Evolutionary conservation across 64 coral and sea anemone species (phyloP).

Genomic region (Dendronephthya gigantea): DNA sequence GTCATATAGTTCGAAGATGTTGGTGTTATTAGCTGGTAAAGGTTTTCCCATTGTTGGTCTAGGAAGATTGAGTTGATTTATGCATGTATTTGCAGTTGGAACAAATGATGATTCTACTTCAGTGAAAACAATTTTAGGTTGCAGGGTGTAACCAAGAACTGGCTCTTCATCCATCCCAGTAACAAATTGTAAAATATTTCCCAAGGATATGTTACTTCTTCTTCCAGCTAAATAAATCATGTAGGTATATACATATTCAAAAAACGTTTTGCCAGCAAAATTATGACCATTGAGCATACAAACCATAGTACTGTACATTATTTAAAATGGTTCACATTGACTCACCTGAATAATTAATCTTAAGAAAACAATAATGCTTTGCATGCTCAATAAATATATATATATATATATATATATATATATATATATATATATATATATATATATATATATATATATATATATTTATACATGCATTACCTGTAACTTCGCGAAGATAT

Average conservation of each 20-base stretch:
- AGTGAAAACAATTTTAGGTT: constrained; percentile 29
- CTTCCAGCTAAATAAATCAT: constrained; percentile 40
- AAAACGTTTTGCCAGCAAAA: neutral
- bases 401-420: neutral
- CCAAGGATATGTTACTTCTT: constrained; percentile 25
- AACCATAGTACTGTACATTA: no score
- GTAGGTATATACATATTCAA: neutral
- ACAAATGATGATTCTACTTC: neutral
- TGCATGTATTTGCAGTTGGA: constrained; percentile 39
- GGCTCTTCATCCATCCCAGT: constrained; percentile 50
- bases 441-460: no score
- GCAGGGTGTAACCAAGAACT: constrained; percentile 29
- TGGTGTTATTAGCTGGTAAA: constrained; percentile 13
- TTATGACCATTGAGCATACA: no score
- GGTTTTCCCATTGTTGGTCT: neutral
- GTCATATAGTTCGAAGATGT: constrained; percentile 35
- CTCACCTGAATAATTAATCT: no score
- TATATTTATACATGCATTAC: constrained; percentile 24
- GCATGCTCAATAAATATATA: no score
- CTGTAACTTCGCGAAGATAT: constrained; percentile 27
- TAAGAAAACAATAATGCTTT: no score
- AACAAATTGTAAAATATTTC: constrained; percentile 38
- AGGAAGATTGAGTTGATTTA: constrained; percentile 29
- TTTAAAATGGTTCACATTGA: neutral
- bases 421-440: neutral